Base-by-base conservation (phyloP, 2,113 vertebrate species). In the Callocephalon fimbriatum region DNA sequence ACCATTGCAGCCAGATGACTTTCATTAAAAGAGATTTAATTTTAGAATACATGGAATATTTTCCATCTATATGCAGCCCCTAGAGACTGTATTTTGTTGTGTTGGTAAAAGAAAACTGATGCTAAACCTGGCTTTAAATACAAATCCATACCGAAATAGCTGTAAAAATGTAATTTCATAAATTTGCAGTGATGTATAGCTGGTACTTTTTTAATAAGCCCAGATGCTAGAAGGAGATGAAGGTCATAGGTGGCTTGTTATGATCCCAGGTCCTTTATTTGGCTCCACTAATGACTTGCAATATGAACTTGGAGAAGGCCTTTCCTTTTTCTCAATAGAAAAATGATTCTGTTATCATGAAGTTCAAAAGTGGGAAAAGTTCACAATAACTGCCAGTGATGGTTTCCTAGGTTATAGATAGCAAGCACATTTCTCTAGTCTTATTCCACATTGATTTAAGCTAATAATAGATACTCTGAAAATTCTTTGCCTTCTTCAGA, bases 141-240 rank as follows among this genome's bases (percentile, higher is more conserved):
- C 35, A 71, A 75, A 37, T 4, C 2, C 1, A 5, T 32, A 51
- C 0, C 4, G 2, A 2, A 48, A 31, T 22, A 6, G 22, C 1
- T 7, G 3, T 44, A 68, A 65, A 78, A 62, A 40, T n/a, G 27
- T 15, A 29, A 70, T 77, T 78, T 78, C 21, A 59, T 40, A 50
- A 45, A 67, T 62, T 48, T 51, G 2, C 10, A 48, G 19, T 78
- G 29, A 53, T 31, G 63, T 51, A n/a, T n/a, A 12, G 10, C 2
- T 38, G 16, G 8, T n/a, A 5, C 1, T 71, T 70, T 78, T 88
- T 70, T 4, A 53, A 29, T 37, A 50, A 37, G 2, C 7, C 15
- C 73, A 61, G 18, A 29, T 31, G 3, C 4, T 38, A 59, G 22
- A 73, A 80, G 25, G 58, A 70, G 22, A 48, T 32, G 20, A 86